Conservation (phyloP, 2,888 invertebrate genomes). For the Erebia ligea region DNA sequence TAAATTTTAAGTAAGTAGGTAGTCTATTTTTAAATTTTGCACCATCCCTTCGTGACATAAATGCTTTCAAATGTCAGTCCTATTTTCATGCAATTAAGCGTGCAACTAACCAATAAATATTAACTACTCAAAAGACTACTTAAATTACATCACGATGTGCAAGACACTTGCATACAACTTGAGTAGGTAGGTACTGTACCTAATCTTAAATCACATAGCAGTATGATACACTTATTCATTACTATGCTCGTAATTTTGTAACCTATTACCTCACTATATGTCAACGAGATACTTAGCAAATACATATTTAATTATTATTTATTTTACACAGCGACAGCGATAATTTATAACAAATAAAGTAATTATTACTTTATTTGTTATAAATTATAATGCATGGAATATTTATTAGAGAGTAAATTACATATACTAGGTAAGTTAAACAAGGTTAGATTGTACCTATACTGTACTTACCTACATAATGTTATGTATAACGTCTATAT, state of each 20-base stretch:
- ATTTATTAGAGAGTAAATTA: slow-evolving; percentile 11
- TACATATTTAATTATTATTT: slow-evolving; percentile 16
- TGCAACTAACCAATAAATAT: not conserved
- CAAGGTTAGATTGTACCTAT: slow-evolving; percentile 2
- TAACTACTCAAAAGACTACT: not conserved
- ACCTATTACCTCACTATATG: slow-evolving; percentile 16
- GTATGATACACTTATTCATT: slow-evolving; percentile 27
- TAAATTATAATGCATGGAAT: slow-evolving; percentile 7
- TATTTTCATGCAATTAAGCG: not conserved
- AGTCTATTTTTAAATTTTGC: too few species aligned
- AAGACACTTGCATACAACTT: not conserved
- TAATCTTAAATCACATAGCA: slow-evolving; percentile 25
- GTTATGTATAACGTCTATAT: too few species aligned
- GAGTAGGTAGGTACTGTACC: not conserved
- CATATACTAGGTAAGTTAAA: not conserved
- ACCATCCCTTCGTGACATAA: not conserved
- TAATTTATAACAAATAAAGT: too few species aligned
- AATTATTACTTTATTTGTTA: slow-evolving; percentile 4
- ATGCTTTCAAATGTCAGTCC: not conserved
- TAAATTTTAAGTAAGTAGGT: too few species aligned
- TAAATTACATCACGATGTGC: slow-evolving; percentile 13
- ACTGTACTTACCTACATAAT: too few species aligned
- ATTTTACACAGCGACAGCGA: too few species aligned
- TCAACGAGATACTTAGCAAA: slow-evolving; percentile 3
- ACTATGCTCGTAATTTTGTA: slow-evolving; percentile 12